A percentile compares a stretch with the other conserved stretches of the same genome.
phyloP scores from a whole-genome alignment of 1,140 invertebrate species.

The Leptinotarsa defecta region DNA sequence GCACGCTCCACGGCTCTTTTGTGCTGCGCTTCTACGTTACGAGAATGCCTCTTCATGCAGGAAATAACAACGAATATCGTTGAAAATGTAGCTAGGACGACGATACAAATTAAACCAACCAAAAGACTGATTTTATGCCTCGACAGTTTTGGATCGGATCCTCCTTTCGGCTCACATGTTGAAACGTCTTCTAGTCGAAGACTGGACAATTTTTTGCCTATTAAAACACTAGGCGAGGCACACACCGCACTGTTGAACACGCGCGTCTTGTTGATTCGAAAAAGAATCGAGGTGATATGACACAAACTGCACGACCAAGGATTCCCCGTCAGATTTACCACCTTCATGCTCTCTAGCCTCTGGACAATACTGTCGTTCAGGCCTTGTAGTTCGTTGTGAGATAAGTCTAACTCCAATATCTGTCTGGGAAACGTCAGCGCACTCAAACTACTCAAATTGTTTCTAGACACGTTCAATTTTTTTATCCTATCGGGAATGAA shows the following conservation, averaged over 20 bases:
- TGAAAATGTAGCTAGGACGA: conserved; percentile 49
- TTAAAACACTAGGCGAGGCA: conserved; percentile 48
- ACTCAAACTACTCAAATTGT: conserved; percentile 52
- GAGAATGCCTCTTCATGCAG: conserved; percentile 45
- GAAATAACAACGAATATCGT: conserved; percentile 52
- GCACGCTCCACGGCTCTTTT: conserved; percentile 43
- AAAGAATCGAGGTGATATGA: conserved; percentile 59
- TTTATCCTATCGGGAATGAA: conserved; percentile 60
- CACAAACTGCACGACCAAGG: conserved; percentile 71
- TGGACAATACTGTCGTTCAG: conserved; percentile 62
- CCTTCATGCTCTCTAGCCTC: conserved; percentile 60
- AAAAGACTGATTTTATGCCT: conserved; percentile 44
- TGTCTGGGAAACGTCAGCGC: conserved; percentile 57
- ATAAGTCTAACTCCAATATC: conserved; percentile 65
- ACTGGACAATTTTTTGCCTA: conserved; percentile 41
- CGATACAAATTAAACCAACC: conserved; percentile 45
- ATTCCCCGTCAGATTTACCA: conserved; percentile 64
- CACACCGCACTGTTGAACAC: conserved; percentile 48
- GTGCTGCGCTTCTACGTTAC: conserved; percentile 30
- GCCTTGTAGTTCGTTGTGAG: conserved; percentile 64
- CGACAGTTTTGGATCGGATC: conserved; percentile 15
- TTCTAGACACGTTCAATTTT: conserved; percentile 64
- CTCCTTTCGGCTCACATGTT: conserved; percentile 40
- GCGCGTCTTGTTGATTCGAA: conserved; percentile 55
- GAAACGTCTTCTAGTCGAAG: conserved; percentile 47